phyloP scores from a whole-genome alignment of 2,888 invertebrate species.

The Stenichneumon culpator region DNA sequence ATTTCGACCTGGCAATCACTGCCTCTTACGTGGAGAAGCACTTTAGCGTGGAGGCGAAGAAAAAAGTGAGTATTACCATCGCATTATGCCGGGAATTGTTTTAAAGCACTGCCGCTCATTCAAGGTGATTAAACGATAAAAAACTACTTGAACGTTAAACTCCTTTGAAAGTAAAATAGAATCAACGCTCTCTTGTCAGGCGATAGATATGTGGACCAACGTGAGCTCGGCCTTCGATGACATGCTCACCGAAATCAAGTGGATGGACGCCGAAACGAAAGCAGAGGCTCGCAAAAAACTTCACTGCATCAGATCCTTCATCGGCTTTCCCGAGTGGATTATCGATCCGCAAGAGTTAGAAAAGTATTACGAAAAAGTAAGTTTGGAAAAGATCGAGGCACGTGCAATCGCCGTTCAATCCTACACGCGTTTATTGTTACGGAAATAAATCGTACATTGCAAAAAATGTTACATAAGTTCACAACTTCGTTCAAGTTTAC shows the following conservation, averaged over 20 bases:
- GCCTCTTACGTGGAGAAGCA: constrained; percentile 88
- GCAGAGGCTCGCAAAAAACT: constrained; percentile 89
- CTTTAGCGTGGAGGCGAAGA: constrained; percentile 87
- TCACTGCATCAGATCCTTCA: constrained; percentile 90
- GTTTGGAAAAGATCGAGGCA: constrained; percentile 2
- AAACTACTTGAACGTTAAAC: constrained; percentile 6
- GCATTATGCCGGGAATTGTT: constrained; percentile 2
- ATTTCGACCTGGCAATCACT: constrained; percentile 89
- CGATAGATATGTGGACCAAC: constrained; percentile 91
- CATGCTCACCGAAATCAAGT: constrained; percentile 89
- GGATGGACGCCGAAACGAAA: constrained; percentile 93
- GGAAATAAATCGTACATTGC: too few species aligned
- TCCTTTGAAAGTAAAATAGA: constrained; percentile 13
- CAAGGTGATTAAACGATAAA: not conserved
- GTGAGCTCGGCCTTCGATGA: constrained; percentile 91
- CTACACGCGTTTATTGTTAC: too few species aligned
- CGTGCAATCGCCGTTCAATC: too few species aligned
- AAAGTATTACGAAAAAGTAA: constrained; percentile 90
- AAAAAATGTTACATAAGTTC: too few species aligned
- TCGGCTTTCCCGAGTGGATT: constrained; percentile 94
- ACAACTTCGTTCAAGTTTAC: too few species aligned
- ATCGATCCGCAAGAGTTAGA: constrained; percentile 89
- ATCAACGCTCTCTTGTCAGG: constrained; percentile 83
- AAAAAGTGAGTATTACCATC: constrained; percentile 86
- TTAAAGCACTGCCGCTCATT: not conserved